Percentiles rank a stretch among this genome's conserved stretches.
Conservation (phyloP, 2,888 invertebrate species). For the Catocala fraxini region DNA sequence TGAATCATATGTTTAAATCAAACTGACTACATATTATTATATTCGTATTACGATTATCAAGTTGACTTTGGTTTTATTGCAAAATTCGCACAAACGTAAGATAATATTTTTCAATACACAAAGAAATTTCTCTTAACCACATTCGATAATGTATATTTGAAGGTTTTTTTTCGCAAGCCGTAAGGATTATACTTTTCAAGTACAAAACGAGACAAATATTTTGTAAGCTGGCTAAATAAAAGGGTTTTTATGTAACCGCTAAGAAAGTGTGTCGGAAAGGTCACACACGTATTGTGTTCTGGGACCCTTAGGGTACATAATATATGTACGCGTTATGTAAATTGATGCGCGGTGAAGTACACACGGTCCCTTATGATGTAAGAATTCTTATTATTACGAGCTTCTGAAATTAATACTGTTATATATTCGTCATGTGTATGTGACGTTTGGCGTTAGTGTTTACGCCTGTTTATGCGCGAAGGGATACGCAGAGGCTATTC, state of each 20-base stretch:
- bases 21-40: no score
- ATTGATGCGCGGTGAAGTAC: slow-evolving; percentile 22
- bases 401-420: slow-evolving; percentile 6
- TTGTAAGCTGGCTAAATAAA: slow-evolving; percentile 23
- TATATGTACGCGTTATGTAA: slow-evolving; percentile 29
- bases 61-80: no score
- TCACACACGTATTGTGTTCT: slow-evolving; percentile 43
- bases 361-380: slow-evolving; percentile 9
- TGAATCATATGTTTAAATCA: no score
- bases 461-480: no score
- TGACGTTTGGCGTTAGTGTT: no score
- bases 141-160: neutral
- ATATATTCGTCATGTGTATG: no score
- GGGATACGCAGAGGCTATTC: no score
- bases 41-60: no score
- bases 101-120: no score
- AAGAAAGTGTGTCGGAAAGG: slow-evolving; percentile 56
- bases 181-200: neutral
- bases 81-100: no score
- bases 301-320: slow-evolving; percentile 41
- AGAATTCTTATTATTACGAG: slow-evolving; percentile 9
- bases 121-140: no score
- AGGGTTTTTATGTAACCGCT: slow-evolving; percentile 46
- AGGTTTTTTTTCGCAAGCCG: neutral
- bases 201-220: neutral